A percentile compares a stretch with the other conserved stretches of the same genome.
phyloP scores from a whole-genome alignment of 2,113 vertebrate genomes.

The Phrynosoma blainvillii region DNA sequence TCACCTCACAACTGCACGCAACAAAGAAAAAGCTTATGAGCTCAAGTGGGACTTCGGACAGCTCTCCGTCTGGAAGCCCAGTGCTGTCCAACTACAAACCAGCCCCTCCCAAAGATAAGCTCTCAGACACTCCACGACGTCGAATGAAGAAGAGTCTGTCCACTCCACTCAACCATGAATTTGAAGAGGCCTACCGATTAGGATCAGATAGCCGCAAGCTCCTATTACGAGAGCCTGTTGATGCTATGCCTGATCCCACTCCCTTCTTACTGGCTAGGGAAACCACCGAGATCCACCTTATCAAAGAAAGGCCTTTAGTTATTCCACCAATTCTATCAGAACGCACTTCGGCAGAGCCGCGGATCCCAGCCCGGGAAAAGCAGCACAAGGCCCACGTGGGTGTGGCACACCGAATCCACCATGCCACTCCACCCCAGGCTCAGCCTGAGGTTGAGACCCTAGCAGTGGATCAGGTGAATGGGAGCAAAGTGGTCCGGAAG shows the following conservation, averaged over 20 bases:
- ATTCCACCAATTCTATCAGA: constrained; percentile 91
- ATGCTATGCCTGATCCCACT: constrained; percentile 96
- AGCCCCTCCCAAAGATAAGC: constrained; percentile 86
- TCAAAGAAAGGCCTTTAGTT: constrained; percentile 88
- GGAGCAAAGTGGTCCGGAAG: constrained; percentile 88
- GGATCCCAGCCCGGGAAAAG: constrained; percentile 86
- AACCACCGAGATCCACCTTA: constrained; percentile 81
- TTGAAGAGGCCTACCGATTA: constrained; percentile 91
- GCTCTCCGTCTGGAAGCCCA: constrained; percentile 84
- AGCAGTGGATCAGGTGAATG: constrained; percentile 92
- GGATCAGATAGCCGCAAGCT: constrained; percentile 87
- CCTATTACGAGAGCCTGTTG: constrained; percentile 86
- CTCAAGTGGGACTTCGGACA: constrained; percentile 81
- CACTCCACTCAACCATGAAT: constrained; percentile 91
- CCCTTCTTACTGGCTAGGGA: constrained; percentile 91
- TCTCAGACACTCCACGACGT: constrained; percentile 85
- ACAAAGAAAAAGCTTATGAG: constrained; percentile 89
- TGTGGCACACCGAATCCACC: constrained; percentile 92
- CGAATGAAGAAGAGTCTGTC: constrained; percentile 98
- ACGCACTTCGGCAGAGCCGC: constrained; percentile 75
- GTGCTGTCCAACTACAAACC: constrained; percentile 86
- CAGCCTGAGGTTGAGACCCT: constrained; percentile 88
- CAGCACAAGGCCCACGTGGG: constrained; percentile 87
- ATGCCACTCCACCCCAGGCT: constrained; percentile 67
- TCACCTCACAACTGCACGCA: constrained; percentile 94